Evolutionary conservation across 2,888 invertebrate genomes (phyloP).

Genomic region (Pseudococcus viburni): DNA sequence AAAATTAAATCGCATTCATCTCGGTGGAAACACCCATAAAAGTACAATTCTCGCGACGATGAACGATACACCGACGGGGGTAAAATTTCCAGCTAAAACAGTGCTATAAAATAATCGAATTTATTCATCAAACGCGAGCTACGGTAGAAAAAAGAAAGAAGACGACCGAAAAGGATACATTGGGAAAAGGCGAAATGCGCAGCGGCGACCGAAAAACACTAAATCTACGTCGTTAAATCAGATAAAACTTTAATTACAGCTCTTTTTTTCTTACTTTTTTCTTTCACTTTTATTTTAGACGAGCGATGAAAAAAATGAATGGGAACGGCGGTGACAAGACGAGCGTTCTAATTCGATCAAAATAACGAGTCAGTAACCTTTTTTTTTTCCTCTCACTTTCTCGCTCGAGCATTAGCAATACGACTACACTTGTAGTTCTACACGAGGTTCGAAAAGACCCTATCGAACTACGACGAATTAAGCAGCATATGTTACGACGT

Average conservation of each 20-base stretch:
- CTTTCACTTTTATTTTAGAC: background rate
- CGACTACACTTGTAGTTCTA: background rate
- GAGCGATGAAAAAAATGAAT: background rate
- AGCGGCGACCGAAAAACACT: slow-evolving; percentile 19
- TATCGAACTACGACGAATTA: background rate
- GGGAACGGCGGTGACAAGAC: slow-evolving; percentile 20
- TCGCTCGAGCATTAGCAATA: background rate
- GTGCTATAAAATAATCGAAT: slow-evolving; percentile 8
- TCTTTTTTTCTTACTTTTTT: background rate
- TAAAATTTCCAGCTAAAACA: background rate
- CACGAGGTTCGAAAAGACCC: background rate
- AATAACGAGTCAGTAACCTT: slow-evolving; percentile 24
- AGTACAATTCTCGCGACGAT: background rate
- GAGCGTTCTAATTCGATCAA: slow-evolving; percentile 16
- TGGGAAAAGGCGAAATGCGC: background rate
- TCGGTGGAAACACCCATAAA: background rate
- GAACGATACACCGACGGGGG: no score
- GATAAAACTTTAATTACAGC: slow-evolving; percentile 38
- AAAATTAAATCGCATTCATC: slow-evolving; percentile 26
- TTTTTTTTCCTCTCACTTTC: background rate
- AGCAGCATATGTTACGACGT: background rate
- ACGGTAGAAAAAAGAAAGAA: background rate
- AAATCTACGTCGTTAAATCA: slow-evolving; percentile 37
- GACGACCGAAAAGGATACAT: background rate
- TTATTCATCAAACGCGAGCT: background rate